Percentiles rank a stretch among this genome's conserved stretches.
Conservation (phyloP, 2,888 invertebrate species). For the Endomychus coccineus region DNA sequence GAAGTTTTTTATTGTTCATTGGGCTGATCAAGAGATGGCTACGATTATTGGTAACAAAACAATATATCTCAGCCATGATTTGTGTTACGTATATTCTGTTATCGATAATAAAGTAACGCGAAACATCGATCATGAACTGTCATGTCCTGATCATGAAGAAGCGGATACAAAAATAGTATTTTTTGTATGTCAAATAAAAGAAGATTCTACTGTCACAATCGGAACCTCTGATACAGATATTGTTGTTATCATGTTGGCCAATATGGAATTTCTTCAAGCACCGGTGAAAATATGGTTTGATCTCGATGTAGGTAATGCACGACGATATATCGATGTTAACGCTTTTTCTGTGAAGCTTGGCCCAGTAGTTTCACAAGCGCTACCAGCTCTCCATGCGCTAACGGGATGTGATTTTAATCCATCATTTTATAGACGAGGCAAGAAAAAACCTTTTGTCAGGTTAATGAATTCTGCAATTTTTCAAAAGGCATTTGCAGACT, state of each 20-base stretch:
- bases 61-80: conserved; percentile 20
- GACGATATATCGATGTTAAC: conserved; percentile 22
- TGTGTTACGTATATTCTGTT: conserved; percentile 19
- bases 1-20: conserved; percentile 28
- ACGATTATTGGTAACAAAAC: conserved; percentile 25
- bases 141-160: conserved; percentile 22
- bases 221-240: conserved; percentile 20
- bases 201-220: conserved; percentile 16
- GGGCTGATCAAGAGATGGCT: conserved; percentile 25
- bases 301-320: conserved; percentile 19
- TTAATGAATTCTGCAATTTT: conserved; percentile 16
- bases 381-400: conserved; percentile 24
- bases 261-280: conserved; percentile 22
- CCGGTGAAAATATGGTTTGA: conserved; percentile 21
- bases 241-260: conserved; percentile 21
- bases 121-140: conserved; percentile 13
- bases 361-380: conserved; percentile 11
- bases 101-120: conserved; percentile 14
- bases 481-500: conserved; percentile 19
- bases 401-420: conserved; percentile 22
- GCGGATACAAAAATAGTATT: conserved; percentile 26
- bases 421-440: conserved; percentile 19
- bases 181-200: conserved; percentile 17
- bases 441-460: conserved; percentile 18
- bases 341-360: conserved; percentile 19